Conservation (phyloP, 2,888 invertebrate species). For the Omphaloscelis lunosa region DNA sequence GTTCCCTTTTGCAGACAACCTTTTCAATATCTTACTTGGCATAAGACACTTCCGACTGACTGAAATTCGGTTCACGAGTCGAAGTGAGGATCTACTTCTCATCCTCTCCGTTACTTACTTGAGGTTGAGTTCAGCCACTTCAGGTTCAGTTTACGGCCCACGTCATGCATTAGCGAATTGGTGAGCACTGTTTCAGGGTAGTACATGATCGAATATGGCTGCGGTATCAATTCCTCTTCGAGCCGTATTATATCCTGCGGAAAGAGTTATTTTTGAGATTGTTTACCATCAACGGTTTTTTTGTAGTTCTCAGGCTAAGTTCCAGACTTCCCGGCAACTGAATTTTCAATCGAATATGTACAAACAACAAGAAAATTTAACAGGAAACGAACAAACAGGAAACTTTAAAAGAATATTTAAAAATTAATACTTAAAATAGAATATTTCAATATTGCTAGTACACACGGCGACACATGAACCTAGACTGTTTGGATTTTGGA, state of each 20-base stretch:
- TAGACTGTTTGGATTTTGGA: too few species aligned
- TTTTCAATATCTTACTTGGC: neutral
- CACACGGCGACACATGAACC: too few species aligned
- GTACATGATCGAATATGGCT: slow-evolving; percentile 40
- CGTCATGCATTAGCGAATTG: slow-evolving; percentile 45
- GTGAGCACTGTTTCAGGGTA: slow-evolving; percentile 47
- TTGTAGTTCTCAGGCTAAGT: neutral
- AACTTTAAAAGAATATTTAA: too few species aligned
- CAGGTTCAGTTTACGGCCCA: slow-evolving; percentile 42
- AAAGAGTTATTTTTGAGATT: neutral
- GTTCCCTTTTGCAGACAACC: neutral
- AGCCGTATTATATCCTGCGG: slow-evolving; percentile 40
- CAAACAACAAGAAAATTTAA: too few species aligned
- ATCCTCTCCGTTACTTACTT: slow-evolving; percentile 21
- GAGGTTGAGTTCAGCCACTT: slow-evolving; percentile 1
- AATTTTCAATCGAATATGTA: slow-evolving; percentile 1
- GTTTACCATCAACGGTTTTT: neutral
- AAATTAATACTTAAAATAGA: too few species aligned
- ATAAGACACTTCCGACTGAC: neutral
- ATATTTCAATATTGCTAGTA: neutral
- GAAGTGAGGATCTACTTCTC: neutral
- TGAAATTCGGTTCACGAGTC: neutral
- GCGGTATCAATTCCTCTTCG: neutral
- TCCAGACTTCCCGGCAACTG: neutral
- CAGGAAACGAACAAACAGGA: too few species aligned